Percentiles rank a stretch among this genome's conserved stretches.
These are phyloP conservation scores for Cygnus atratus DNA, from an alignment of 2,113 vertebrate genomes.

Conservation along the genomic window DNA sequence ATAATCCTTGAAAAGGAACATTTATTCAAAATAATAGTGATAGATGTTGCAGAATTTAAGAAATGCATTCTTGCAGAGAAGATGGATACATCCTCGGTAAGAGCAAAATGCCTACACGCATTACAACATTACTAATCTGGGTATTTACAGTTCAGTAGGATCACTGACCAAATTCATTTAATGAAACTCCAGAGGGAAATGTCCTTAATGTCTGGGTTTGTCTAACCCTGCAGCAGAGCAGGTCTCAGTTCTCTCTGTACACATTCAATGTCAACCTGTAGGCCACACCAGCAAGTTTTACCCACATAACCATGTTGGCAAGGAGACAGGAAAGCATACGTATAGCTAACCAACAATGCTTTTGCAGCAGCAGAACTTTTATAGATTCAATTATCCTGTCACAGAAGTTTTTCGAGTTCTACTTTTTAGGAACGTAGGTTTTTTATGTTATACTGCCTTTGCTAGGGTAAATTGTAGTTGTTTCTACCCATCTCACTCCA, in stretches of 20 bases:
- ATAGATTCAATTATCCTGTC: not conserved
- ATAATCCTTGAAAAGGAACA: not conserved
- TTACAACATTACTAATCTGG: not conserved
- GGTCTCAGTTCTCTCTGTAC: not conserved
- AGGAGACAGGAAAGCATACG: not conserved
- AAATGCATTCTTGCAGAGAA: not conserved
- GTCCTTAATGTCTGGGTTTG: not conserved
- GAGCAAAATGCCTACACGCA: not conserved
- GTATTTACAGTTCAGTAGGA: not conserved
- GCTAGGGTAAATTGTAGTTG: not conserved
- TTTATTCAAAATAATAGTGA: not conserved
- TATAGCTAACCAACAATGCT: not conserved
- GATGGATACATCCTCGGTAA: not conserved
- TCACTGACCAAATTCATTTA: not conserved
- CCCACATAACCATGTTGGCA: not conserved
- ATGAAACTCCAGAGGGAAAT: not conserved
- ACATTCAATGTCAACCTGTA: not conserved
- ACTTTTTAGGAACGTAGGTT: not conserved
- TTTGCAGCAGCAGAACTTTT: not conserved
- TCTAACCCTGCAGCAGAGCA: not conserved
- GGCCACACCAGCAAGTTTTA: not conserved
- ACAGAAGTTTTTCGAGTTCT: not conserved
- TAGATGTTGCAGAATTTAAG: not conserved
- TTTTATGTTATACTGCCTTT: not conserved
- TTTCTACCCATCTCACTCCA: not conserved